phyloP scores from a whole-genome alignment of 2,113 vertebrate species.

The Cariama cristata region DNA sequence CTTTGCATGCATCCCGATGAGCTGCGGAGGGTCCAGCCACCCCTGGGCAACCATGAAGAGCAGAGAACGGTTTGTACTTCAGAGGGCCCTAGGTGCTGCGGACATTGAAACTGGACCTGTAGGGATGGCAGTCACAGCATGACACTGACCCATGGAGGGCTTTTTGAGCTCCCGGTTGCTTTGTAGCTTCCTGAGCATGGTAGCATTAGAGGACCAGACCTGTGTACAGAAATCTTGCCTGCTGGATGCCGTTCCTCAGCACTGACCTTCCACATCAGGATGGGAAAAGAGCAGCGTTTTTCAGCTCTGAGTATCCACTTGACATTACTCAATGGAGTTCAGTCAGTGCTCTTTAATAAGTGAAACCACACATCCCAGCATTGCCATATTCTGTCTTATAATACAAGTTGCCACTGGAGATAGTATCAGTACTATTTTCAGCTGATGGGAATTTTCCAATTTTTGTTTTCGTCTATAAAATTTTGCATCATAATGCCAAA shows the following conservation, averaged over 20 bases:
- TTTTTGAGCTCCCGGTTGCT: fast-evolving
- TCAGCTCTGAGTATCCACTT: neutral
- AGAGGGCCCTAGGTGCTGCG: neutral
- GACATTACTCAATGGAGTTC: neutral
- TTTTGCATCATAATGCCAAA: neutral
- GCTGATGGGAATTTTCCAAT: neutral
- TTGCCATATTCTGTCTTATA: neutral
- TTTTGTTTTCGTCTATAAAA: neutral
- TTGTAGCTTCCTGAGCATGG: neutral
- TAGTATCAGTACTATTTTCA: neutral
- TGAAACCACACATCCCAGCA: neutral
- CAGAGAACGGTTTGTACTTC: neutral
- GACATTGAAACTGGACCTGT: fast-evolving
- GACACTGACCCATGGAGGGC: neutral
- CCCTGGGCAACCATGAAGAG: fast-evolving
- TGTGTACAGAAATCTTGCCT: neutral
- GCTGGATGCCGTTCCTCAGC: neutral
- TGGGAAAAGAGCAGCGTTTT: neutral
- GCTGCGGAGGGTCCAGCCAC: neutral
- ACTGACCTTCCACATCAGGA: neutral
- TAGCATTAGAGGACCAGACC: neutral
- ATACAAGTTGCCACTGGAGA: neutral
- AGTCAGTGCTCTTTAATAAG: neutral
- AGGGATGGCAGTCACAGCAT: neutral
- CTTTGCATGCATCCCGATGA: neutral